Evolutionary conservation across 2,113 vertebrate genomes (phyloP), one percentile per base, ranked within the genome.

Genomic region (Lophura nycthemera): DNA sequence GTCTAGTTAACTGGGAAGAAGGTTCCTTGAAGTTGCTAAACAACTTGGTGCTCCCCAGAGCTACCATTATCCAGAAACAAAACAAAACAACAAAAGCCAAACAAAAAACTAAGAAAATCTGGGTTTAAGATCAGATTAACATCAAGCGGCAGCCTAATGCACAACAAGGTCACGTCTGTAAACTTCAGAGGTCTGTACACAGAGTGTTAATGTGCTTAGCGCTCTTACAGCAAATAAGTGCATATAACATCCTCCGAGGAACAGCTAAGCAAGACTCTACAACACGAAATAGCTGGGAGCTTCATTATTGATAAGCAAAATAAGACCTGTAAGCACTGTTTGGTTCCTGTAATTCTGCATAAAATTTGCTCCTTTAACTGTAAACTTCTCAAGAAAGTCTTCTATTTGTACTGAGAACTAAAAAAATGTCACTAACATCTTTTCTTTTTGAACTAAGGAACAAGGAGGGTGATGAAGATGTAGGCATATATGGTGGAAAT

Each of bases 391-490:
- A 73, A 57, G 16, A 43, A 83, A 75, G 61, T 3, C 0, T 24
- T 70, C 78, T 36, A 2, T 47, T 71, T 72, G 43, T 17, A 45
- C 7, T 21, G 27, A 76, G 27, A 79, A 59, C 30, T 70, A 3
- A 87, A 72, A 59, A 63, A 42, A 2, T 32, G 36, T 17, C 48
- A n/a, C 36, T 36, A 69, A 43, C 4, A 8, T 7, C 16, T 89
- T 88, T 77, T 59, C 20, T 63, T 19, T 75, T 43, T 65, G 14
- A 19, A 19, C 25, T 64, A 10, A 0, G 0, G 81, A 88, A 83
- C 10, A 1, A 61, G 0, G 0, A 7, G 17, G 64, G 45, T 5
- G 21, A 88, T 14, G n/a, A 88, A 83, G 83, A 45, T 1, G 4
- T 1, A 67, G 18, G 6, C 2, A 3, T 11, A 32, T 5, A 6